These are phyloP conservation scores for Falco berigora DNA, from an alignment of 2,797 vertebrate species.

Conservation along the genomic window DNA sequence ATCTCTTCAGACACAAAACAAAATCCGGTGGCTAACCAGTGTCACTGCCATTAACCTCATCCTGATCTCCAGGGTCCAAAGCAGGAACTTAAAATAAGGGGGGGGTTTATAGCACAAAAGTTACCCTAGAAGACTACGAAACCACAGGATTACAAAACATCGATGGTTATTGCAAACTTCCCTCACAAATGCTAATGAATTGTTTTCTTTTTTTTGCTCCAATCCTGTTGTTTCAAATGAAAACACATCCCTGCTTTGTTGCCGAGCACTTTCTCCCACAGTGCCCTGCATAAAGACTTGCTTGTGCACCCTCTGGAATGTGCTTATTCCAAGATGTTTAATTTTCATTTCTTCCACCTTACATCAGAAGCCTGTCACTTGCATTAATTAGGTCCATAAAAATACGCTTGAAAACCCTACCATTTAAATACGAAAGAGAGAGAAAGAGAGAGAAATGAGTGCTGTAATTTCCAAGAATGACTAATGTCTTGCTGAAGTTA, in stretches of 20 bases:
- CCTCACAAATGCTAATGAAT: constrained; percentile 55
- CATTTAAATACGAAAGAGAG: constrained; percentile 34
- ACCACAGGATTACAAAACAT: neutral
- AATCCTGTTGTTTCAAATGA: constrained; percentile 40
- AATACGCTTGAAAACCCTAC: constrained; percentile 26
- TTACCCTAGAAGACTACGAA: neutral
- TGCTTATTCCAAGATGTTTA: constrained; percentile 57
- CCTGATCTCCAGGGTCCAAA: constrained; percentile 5
- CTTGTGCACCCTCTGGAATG: constrained; percentile 56
- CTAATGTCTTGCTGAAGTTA: constrained; percentile 58
- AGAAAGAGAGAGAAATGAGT: neutral
- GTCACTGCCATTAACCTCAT: constrained; percentile 4
- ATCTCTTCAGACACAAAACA: neutral
- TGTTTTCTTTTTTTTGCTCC: constrained; percentile 25
- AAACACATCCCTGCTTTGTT: constrained; percentile 54
- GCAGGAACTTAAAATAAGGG: neutral
- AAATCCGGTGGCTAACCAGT: constrained; percentile 4
- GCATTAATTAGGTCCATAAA: constrained; percentile 47
- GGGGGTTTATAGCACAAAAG: neutral
- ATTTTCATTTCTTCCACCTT: constrained; percentile 60
- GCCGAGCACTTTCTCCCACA: constrained; percentile 60
- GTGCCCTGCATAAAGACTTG: constrained; percentile 47
- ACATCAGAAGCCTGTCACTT: constrained; percentile 46
- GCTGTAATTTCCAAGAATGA: constrained; percentile 58
- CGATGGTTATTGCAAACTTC: neutral